A percentile compares a stretch with the other conserved stretches of the same genome.
These are phyloP conservation scores for Hafferia zeledoni DNA, from an alignment of 2,797 vertebrate genomes.

Conservation along the genomic window DNA sequence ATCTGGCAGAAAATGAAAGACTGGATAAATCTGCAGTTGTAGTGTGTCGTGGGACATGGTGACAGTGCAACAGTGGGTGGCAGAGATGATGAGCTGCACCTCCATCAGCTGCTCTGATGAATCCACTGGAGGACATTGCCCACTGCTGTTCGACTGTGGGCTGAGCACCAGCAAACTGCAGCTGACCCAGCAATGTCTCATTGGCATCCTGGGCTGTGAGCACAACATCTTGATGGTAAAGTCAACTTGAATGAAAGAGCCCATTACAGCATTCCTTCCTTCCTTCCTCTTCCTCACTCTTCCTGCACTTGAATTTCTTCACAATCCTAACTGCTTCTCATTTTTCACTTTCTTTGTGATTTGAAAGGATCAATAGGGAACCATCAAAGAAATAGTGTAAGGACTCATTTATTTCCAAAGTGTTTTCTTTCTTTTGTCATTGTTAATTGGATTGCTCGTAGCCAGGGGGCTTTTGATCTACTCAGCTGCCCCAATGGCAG, in stretches of 20 bases:
- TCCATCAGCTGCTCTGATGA: not conserved
- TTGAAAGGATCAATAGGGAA: conserved; percentile 23
- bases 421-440: not conserved
- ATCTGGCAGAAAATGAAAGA: not conserved
- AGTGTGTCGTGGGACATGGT: not conserved
- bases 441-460: conserved; percentile 38
- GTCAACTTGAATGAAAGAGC: not conserved
- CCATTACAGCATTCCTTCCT: not conserved
- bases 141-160: not conserved
- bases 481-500: not conserved
- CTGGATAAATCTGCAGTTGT: not conserved
- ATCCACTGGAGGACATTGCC: not conserved
- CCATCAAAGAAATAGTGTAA: conserved; percentile 27
- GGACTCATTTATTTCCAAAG: conserved; percentile 22
- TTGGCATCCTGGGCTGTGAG: not conserved
- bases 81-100: not conserved
- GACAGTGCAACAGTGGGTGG: not conserved
- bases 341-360: not conserved
- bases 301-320: not conserved
- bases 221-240: not conserved
- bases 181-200: not conserved
- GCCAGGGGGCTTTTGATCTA: conserved; percentile 45
- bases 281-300: not conserved
- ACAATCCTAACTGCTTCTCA: not conserved
- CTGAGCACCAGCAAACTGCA: not conserved